phyloP scores from a whole-genome alignment of 2,888 invertebrate genomes.

The Gandaritis pyraliata region DNA sequence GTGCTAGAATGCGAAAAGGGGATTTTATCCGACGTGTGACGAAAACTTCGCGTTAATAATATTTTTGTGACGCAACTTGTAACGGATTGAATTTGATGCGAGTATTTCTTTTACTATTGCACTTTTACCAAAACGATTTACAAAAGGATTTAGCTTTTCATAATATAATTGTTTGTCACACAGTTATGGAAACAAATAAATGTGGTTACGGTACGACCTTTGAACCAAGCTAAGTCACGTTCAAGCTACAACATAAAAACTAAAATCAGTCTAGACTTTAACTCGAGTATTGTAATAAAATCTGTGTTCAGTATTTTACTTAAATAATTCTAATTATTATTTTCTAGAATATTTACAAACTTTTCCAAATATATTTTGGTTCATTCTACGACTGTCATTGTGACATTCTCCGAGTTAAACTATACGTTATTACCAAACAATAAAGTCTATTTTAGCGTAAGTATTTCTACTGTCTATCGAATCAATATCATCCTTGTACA shows the following conservation, averaged over 20 bases:
- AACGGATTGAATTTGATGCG: too few species aligned
- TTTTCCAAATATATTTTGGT: slow-evolving; percentile 38
- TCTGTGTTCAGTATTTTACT: not conserved
- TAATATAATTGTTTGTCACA: too few species aligned
- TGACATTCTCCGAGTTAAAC: slow-evolving; percentile 32
- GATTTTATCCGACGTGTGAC: not conserved
- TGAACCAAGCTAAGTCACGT: too few species aligned
- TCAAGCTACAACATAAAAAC: too few species aligned
- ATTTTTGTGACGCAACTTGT: slow-evolving; percentile 6
- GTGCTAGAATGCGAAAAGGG: not conserved
- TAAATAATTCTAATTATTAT: too few species aligned
- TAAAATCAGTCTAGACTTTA: too few species aligned
- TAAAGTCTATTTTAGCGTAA: slow-evolving; percentile 28
- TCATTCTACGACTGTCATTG: slow-evolving; percentile 48
- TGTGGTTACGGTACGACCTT: too few species aligned
- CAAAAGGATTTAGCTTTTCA: too few species aligned
- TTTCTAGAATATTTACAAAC: not conserved
- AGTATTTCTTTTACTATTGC: too few species aligned
- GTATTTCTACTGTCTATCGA: slow-evolving; percentile 40
- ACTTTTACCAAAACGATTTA: too few species aligned
- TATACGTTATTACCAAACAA: slow-evolving; percentile 9
- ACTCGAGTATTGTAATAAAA: too few species aligned
- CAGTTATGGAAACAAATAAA: too few species aligned
- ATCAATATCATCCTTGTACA: slow-evolving; percentile 45
- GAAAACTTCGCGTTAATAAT: slow-evolving; percentile 2